Evolutionary conservation across 1,140 invertebrate species (phyloP), one percentile per base, ranked within the genome.

Genomic region (Drosophila sucinea): DNA sequence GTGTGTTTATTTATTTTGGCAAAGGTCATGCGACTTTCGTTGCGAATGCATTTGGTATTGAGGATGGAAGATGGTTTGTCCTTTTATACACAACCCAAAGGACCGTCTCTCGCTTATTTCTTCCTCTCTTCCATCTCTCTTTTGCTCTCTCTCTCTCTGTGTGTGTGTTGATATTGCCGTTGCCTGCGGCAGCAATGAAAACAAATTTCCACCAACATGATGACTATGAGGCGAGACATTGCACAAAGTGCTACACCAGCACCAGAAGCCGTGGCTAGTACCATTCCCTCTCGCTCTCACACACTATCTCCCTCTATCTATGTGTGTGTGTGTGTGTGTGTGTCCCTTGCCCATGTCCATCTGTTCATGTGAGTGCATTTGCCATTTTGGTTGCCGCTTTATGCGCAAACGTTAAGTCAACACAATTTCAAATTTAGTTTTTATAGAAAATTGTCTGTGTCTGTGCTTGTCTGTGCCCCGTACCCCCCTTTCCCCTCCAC

Each of bases 101-200:
- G 51, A 64, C 65, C 38, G 40, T 30, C 38, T 17, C 8, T 38
- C 55, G 17, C 44, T 51, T 17, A 55, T 56, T 47, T 47, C 47
- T 25, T 41, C 11, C 40, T 40, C 51, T 47, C 41, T 57, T 47
- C 63, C 32, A 1, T 6, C 55, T 25, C 51, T 51, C 25, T 57
- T 6, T 23, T 2, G 41, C 60, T 47, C 60, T 55, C 33, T 27
- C 23, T 30, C 56, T 23, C 33, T 41, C n/a, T 68, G 23, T 47
- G 17, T 25, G 25, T 62, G 11, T 77, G 74, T 77, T 77, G 74
- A 77, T 77, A 73, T 79, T 79, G 66, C 68, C 66, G 76, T 73
- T 84, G 84, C 84, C 80, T 84, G 85, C 77, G 85, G 84, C 81
- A 77, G 85, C 84, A 90, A 90, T 89, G 85, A 89, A 89, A 89